Conservation (phyloP, 2,113 vertebrate species). For the Rhombomys opimus region DNA sequence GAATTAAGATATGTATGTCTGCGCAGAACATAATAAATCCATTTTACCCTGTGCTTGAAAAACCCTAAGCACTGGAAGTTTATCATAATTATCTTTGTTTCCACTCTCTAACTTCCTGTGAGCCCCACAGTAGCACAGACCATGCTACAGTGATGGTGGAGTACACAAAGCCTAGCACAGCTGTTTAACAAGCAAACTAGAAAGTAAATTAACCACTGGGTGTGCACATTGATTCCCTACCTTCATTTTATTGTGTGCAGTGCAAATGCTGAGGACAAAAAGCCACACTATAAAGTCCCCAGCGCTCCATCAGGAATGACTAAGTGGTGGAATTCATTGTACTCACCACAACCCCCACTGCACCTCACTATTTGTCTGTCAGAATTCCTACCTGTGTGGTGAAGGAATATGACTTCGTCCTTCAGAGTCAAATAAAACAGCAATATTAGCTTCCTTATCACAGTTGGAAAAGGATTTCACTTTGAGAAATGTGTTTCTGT, state of each 20-base stretch:
- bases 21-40: background rate
- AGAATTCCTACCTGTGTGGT: background rate
- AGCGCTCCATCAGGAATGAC: background rate
- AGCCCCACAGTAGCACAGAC: background rate
- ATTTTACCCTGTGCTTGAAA: conserved; percentile 6
- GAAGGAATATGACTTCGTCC: background rate
- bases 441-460: background rate
- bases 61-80: background rate
- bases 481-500: conserved; percentile 7
- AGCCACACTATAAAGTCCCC: conserved; percentile 5
- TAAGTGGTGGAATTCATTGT: background rate
- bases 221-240: background rate
- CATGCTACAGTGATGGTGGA: background rate
- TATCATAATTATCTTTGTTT: background rate
- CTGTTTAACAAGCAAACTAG: background rate
- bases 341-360: too few species aligned
- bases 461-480: background rate
- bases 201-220: background rate
- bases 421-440: background rate
- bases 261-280: background rate
- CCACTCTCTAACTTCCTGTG: background rate
- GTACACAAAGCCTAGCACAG: background rate
- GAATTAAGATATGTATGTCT: background rate
- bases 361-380: background rate
- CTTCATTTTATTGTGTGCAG: background rate